These are phyloP conservation scores for Procambarus clarkii DNA, from an alignment of 1,140 invertebrate genomes.

Conservation along the genomic window DNA sequence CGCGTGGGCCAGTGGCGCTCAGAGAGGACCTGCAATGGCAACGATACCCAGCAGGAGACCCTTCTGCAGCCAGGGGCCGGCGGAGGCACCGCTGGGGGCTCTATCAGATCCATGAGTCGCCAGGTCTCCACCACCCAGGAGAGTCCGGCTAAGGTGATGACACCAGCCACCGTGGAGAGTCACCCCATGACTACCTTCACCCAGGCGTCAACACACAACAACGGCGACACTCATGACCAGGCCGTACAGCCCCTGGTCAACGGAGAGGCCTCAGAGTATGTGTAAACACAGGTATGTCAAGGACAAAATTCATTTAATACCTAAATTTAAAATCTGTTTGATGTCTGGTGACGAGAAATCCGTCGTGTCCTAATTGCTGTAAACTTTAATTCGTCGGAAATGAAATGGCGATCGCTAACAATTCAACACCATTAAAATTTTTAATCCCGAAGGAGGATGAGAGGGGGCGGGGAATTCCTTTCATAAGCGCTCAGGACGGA, in stretches of 20 bases:
- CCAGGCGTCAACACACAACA: slow-evolving; percentile 12
- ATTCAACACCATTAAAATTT: no score
- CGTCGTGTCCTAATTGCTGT: no score
- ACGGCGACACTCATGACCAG: slow-evolving; percentile 30
- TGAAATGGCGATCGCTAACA: no score
- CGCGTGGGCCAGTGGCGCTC: slow-evolving; percentile 76
- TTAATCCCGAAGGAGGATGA: no score
- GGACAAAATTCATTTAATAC: neutral
- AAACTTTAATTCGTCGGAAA: no score
- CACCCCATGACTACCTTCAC: slow-evolving; percentile 56
- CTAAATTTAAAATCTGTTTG: no score
- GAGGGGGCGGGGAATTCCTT: no score
- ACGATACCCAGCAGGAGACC: slow-evolving; percentile 84
- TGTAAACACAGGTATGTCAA: slow-evolving; percentile 43
- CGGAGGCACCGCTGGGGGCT: slow-evolving; percentile 8
- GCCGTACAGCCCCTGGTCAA: slow-evolving; percentile 41
- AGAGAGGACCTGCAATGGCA: slow-evolving; percentile 85
- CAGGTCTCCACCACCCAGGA: slow-evolving; percentile 20
- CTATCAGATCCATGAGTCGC: slow-evolving; percentile 5
- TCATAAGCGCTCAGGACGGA: no score
- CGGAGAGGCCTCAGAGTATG: slow-evolving; percentile 59
- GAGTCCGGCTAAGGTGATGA: neutral
- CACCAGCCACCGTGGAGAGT: slow-evolving; percentile 35
- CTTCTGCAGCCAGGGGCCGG: slow-evolving; percentile 76
- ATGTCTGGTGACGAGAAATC: no score